phyloP scores from a whole-genome alignment of 2,888 invertebrate species.

The Hyles lineata region DNA sequence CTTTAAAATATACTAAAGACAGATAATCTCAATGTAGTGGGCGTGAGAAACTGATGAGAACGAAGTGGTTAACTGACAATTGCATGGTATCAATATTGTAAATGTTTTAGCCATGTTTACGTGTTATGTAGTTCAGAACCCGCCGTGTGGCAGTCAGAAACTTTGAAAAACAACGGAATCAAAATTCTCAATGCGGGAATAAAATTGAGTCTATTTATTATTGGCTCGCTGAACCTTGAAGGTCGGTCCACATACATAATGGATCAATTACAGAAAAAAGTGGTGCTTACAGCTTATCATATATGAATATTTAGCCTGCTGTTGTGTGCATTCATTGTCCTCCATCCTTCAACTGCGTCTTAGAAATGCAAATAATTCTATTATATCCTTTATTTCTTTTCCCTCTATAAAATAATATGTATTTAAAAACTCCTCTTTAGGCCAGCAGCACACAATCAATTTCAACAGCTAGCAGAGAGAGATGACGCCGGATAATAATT shows the following conservation, averaged over 20 bases:
- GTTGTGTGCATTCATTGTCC: constrained; percentile 3
- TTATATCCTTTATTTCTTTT: background rate
- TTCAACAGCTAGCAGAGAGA: background rate
- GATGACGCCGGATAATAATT: background rate
- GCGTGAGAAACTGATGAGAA: too few relatives aligned
- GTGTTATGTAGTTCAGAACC: too few relatives aligned
- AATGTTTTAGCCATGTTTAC: too few relatives aligned
- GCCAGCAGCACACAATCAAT: background rate
- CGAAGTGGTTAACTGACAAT: too few relatives aligned
- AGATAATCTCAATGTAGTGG: too few relatives aligned
- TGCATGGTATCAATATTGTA: too few relatives aligned
- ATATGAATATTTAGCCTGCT: background rate
- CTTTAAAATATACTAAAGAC: too few relatives aligned
- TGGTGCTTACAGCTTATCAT: background rate
- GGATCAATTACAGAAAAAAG: background rate
- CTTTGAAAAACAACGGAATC: too few relatives aligned
- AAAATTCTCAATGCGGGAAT: background rate
- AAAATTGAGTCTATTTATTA: background rate
- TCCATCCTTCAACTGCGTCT: background rate
- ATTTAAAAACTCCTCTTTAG: background rate
- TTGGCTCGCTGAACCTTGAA: background rate
- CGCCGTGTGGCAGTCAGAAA: too few relatives aligned
- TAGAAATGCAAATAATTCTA: background rate
- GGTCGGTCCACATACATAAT: background rate
- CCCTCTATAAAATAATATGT: background rate